Evolutionary conservation across 2,888 invertebrate species (phyloP).

Genomic region (Poecilobothrus nobilitatus): DNA sequence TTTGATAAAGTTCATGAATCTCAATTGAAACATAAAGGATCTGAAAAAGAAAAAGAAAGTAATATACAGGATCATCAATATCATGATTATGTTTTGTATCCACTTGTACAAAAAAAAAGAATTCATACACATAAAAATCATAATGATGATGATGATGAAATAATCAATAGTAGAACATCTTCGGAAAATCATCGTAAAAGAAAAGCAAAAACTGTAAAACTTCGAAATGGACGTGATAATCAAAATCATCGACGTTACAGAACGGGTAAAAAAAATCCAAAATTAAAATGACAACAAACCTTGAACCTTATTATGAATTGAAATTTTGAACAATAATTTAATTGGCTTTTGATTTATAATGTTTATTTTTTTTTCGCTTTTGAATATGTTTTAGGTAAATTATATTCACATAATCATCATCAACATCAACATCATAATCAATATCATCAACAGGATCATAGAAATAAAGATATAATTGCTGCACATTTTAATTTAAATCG

Average conservation of each 20-base stretch:
- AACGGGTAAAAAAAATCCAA: neutral
- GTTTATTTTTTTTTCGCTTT: no score
- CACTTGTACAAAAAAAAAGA: neutral
- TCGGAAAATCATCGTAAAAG: neutral
- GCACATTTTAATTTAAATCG: constrained; percentile 38
- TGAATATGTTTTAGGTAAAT: no score
- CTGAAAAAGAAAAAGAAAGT: no score
- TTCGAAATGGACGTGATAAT: neutral
- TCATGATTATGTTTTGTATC: neutral
- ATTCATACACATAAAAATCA: neutral
- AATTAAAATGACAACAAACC: neutral
- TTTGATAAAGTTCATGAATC: neutral
- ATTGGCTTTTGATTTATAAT: no score
- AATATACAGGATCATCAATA: neutral
- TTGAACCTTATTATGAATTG: no score
- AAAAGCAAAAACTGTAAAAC: neutral
- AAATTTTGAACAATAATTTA: no score
- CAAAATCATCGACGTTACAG: neutral
- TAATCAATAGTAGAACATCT: neutral
- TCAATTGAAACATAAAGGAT: neutral
- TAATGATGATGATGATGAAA: neutral
- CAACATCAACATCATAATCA: neutral
- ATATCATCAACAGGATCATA: neutral
- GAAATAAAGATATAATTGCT: constrained; percentile 24
- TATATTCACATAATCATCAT: constrained; percentile 12